A percentile compares a stretch with the other conserved stretches of the same genome.
Evolutionary conservation across 1,140 invertebrate genomes (phyloP).

Genomic region (Apis florea): DNA sequence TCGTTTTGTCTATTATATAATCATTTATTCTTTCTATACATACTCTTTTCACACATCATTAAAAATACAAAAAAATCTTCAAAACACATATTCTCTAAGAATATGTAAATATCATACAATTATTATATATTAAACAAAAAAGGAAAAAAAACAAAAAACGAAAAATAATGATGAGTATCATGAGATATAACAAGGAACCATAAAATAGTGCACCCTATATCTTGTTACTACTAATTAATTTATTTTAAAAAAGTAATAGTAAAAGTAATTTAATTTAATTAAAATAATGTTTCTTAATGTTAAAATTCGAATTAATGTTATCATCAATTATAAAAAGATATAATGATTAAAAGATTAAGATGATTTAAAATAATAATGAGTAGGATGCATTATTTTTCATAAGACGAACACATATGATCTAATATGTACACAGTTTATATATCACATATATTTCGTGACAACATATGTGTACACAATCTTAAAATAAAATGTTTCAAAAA

Average conservation of each 20-base stretch:
- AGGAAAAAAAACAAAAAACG: slow-evolving; percentile 31
- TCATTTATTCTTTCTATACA: neutral
- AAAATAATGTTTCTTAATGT: neutral
- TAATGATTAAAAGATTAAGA: too few relatives aligned
- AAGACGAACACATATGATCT: slow-evolving; percentile 31
- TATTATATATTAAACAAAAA: neutral
- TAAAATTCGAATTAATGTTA: neutral
- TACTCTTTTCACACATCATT: slow-evolving; percentile 1
- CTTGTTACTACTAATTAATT: neutral
- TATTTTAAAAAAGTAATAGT: neutral
- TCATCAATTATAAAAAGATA: neutral
- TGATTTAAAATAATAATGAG: slow-evolving; percentile 4
- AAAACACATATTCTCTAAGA: slow-evolving; percentile 27
- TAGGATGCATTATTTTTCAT: slow-evolving; percentile 34
- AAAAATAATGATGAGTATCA: slow-evolving; percentile 50
- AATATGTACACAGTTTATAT: slow-evolving; percentile 45
- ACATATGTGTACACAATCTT: neutral
- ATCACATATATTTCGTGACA: slow-evolving; percentile 26
- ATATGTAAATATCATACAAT: slow-evolving; percentile 23
- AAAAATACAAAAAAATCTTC: slow-evolving; percentile 64
- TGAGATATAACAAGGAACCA: slow-evolving; percentile 50
- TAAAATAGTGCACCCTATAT: slow-evolving; percentile 29
- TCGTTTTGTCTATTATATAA: neutral
- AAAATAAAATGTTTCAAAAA: slow-evolving; percentile 6
- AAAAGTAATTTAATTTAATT: neutral